Evolutionary conservation across 2,888 invertebrate species (phyloP).

Genomic region (Agrochola circellaris): DNA sequence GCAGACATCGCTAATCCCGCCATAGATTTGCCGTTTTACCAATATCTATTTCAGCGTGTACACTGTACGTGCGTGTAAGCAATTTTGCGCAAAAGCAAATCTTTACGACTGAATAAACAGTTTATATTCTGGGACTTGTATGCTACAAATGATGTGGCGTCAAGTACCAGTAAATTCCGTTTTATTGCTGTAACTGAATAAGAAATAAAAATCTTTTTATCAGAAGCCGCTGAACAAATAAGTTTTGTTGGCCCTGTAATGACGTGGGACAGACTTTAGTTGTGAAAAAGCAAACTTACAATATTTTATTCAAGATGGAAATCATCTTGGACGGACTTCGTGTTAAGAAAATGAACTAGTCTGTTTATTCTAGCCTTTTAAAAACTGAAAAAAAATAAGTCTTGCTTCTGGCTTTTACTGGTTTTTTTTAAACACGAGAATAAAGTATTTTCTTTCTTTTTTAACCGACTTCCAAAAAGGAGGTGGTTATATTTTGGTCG

Average conservation of each 20-base stretch:
- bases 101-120: slow-evolving; percentile 44
- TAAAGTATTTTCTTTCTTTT: too few species aligned
- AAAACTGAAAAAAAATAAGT: neutral
- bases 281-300: neutral
- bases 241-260: neutral
- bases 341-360: too few species aligned
- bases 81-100: slow-evolving; percentile 11
- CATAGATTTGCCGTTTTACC: neutral
- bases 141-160: slow-evolving; percentile 26
- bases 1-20: slow-evolving; percentile 2
- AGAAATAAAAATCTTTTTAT: neutral
- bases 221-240: neutral
- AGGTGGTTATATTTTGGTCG: too few species aligned
- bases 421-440: too few species aligned
- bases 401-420: neutral
- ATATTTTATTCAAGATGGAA: neutral
- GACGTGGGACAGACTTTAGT: neutral
- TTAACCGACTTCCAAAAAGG: too few species aligned
- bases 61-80: slow-evolving; percentile 3
- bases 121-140: slow-evolving; percentile 35
- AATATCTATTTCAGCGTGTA: slow-evolving; percentile 5
- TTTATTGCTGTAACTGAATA: slow-evolving; percentile 16
- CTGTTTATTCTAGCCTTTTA: neutral
- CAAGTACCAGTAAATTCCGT: slow-evolving; percentile 1
- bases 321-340: neutral